phyloP scores from a whole-genome alignment of 64 coral and sea anemone species.

The Montipora efflorescens region DNA sequence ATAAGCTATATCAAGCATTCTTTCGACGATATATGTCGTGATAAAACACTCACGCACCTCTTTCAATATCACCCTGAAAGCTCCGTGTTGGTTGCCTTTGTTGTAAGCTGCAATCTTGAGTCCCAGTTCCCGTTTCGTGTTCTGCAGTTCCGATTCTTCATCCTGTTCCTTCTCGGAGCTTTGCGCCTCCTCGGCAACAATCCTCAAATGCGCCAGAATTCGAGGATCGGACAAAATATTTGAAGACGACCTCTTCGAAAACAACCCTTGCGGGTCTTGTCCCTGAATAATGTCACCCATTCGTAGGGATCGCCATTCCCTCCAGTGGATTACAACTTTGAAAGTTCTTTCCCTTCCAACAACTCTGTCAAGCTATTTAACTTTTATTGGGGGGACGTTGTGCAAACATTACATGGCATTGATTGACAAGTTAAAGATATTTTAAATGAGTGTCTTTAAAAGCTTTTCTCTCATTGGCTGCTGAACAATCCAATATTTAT shows the following conservation, averaged over 20 bases:
- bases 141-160: constrained; percentile 82
- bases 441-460: constrained; percentile 35
- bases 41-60: constrained; percentile 75
- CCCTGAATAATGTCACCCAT: constrained; percentile 82
- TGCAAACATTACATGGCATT: constrained; percentile 27
- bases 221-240: constrained; percentile 95
- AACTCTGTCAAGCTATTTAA: not conserved
- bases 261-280: constrained; percentile 79
- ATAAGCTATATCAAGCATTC: constrained; percentile 18
- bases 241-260: constrained; percentile 91
- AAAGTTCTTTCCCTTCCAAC: not conserved
- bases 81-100: constrained; percentile 94
- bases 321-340: not conserved
- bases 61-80: constrained; percentile 86
- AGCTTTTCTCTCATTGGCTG: constrained; percentile 19
- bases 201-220: constrained; percentile 92
- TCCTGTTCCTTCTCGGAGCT: constrained; percentile 86
- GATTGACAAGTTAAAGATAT: constrained; percentile 52
- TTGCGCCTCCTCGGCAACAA: constrained; percentile 96
- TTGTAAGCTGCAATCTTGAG: constrained; percentile 96
- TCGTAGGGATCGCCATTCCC: not conserved
- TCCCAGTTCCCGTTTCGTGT: constrained; percentile 86
- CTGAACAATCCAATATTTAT: constrained; percentile 51
- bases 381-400: constrained; percentile 13
- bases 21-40: constrained; percentile 24